Evolutionary conservation across 2,888 invertebrate species (phyloP), one percentile per base, ranked within the genome.

Genomic region (Drosophila phalerata): DNA sequence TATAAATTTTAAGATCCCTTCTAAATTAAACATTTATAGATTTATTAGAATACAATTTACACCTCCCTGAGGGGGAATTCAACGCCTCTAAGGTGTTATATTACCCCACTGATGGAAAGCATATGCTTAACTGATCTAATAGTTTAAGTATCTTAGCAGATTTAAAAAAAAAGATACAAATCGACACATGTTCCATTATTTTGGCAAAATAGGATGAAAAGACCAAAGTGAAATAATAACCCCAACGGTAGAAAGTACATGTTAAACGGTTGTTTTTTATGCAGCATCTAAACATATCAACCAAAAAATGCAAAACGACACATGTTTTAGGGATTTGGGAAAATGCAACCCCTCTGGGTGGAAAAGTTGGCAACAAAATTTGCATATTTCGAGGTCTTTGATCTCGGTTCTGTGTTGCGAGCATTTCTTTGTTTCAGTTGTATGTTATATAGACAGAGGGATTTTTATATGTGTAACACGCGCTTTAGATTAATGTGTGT

Each of bases 401-500:
- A 49, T 66, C 48, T 48, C 34, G 34, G 37, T 34, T 8, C 52
- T 30, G 17, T 3, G 22, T 22, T 22, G 15, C 17, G 43, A 43
- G 19, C 17, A 32, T 32, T 42, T 45, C 32, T 58, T 48, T 48
- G 15, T 60, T 25, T 8, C 13, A 10, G 51, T 15, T 43, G 22
- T 28, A 19, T n/a, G 19, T 19, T 19, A 2, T 19, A 19, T 19
- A 22, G 22, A 22, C 42, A 28, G 28, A 28, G 10, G 55, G 51
- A 48, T 61, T 55, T 61, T 74, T 52, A 37, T 45, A 49, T 53
- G 57, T 38, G 30, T n/a, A 42, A 45, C 68, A 47, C 57, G 61
- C 53, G 42, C 67, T 38, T 60, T 60, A 43, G 56, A 68, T 76
- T 67, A 52, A 51, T 40, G 45, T 34, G 19, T 45, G 48, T 49